Base-by-base conservation (phyloP, 2,888 invertebrate genomes). In the Nebria brevicollis region DNA sequence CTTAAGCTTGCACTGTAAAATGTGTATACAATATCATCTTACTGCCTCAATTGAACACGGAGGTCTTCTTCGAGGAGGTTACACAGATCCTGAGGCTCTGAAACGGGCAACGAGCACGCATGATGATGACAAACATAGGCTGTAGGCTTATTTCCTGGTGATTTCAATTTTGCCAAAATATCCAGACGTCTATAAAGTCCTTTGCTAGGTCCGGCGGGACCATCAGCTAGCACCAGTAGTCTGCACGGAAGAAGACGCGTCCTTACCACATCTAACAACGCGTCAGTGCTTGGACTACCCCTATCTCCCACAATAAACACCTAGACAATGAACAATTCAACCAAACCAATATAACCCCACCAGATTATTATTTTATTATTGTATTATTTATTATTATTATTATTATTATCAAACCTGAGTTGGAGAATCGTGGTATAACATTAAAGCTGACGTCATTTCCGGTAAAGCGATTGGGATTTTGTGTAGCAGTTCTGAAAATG, bases 81-180 rank as follows among this genome's bases (percentile, higher is more conserved):
- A 82, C 91, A 92, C 10, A 95, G 90, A 79, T 93, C 92, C 15
- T 91, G 91, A 0, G 93, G 92, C 77, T 93, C 92, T 0, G 93
- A 93, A 73, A 95, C 94, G 1, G 96, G 96, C 77, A 95, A 89
- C 5, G 94, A 93, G 88, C 96, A 96, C 1, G 94, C 91, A 87
- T 92, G 94, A 85, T 94, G 93, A 6, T 94, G 91, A 87, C 96
- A 96, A n/a, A 96, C 94, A 87, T 94, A 95, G 26, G 94, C 95
- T 0, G 94, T 93, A 0, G 95, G 92, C 77, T 91, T 91, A 34
- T 93, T 93, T 41, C 92, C 91, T 0, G 91, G 88, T 4, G 91
- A 89, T 75, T 91, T 89, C 85, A 92, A 90, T 75, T 92, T 91
- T 79, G 90, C 88, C 8, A 93, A 82, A 2, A 86, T 84, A 79